A percentile compares a stretch with the other conserved stretches of the same genome.
Conservation (phyloP, 2,888 invertebrate genomes). For the Ormyrus rosae region DNA sequence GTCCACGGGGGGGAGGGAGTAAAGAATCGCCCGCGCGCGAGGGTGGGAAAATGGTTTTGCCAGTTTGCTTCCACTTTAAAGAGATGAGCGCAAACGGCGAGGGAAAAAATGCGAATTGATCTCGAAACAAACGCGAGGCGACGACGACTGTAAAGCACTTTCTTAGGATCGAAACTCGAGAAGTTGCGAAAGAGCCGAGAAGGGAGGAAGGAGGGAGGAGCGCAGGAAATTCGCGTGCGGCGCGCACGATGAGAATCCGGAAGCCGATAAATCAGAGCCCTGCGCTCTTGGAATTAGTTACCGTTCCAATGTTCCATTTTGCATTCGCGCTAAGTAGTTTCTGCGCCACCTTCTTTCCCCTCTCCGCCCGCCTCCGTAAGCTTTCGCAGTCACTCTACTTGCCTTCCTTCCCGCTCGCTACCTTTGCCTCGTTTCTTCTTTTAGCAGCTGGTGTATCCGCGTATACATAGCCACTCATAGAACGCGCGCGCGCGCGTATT, state of each 20-base stretch:
- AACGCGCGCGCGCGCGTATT: no score
- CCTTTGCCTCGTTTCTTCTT: constrained; percentile 29
- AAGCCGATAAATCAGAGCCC: constrained; percentile 70
- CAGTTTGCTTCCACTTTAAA: constrained; percentile 1
- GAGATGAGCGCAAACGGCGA: neutral
- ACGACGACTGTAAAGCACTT: neutral
- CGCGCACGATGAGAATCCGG: constrained; percentile 63
- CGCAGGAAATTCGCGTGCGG: constrained; percentile 3
- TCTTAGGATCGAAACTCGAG: constrained; percentile 5
- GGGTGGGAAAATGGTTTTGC: constrained; percentile 28
- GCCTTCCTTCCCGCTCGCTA: constrained; percentile 40
- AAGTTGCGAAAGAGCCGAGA: neutral
- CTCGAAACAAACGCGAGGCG: constrained; percentile 6
- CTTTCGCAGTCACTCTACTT: constrained; percentile 3
- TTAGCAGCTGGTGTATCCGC: constrained; percentile 25
- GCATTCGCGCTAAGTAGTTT: constrained; percentile 70
- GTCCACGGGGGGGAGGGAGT: neutral
- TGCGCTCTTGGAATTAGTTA: constrained; percentile 70
- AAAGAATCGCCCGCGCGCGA: neutral
- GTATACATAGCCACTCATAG: neutral
- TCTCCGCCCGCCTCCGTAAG: constrained; percentile 50
- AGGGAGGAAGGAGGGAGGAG: no score
- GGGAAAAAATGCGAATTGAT: constrained; percentile 26
- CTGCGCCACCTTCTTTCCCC: constrained; percentile 44
- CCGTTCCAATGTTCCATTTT: constrained; percentile 70